A percentile compares a stretch with the other conserved stretches of the same genome.
These are phyloP conservation scores for Ptyas mucosa DNA, from an alignment of 2,113 vertebrate genomes.

Conservation along the genomic window DNA sequence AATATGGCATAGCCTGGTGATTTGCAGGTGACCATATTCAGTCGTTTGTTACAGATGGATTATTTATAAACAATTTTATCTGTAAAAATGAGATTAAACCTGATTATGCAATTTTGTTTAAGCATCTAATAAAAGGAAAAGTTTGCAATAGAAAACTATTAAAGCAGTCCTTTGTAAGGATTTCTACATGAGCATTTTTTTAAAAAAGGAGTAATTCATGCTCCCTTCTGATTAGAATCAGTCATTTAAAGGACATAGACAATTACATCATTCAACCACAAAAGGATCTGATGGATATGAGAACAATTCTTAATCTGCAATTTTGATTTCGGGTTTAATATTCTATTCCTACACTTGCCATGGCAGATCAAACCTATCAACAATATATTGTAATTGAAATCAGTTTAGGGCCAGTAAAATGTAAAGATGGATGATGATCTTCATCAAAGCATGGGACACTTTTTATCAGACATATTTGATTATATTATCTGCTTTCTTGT, in stretches of 20 bases:
- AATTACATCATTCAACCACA: not conserved
- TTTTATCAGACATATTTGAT: not conserved
- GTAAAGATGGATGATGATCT: not conserved
- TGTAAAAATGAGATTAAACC: not conserved
- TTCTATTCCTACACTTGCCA: not conserved
- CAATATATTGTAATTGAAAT: not conserved
- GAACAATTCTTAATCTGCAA: not conserved
- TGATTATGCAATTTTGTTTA: not conserved
- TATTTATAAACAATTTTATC: not conserved
- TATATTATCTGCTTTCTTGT: not conserved
- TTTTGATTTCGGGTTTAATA: not conserved
- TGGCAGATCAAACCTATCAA: not conserved
- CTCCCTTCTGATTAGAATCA: not conserved
- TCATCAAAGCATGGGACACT: not conserved
- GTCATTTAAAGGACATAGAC: not conserved
- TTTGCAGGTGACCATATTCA: not conserved
- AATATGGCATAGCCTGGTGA: not conserved
- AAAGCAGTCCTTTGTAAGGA: not conserved
- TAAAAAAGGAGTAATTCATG: not conserved
- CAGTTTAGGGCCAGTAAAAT: not conserved
- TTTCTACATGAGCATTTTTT: not conserved
- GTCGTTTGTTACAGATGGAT: not conserved
- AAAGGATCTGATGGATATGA: not conserved
- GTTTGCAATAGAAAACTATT: not conserved
- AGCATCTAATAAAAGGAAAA: not conserved